These are phyloP conservation scores for Megathymus violae DNA, from an alignment of 1,140 invertebrate species.

Conservation along the genomic window DNA sequence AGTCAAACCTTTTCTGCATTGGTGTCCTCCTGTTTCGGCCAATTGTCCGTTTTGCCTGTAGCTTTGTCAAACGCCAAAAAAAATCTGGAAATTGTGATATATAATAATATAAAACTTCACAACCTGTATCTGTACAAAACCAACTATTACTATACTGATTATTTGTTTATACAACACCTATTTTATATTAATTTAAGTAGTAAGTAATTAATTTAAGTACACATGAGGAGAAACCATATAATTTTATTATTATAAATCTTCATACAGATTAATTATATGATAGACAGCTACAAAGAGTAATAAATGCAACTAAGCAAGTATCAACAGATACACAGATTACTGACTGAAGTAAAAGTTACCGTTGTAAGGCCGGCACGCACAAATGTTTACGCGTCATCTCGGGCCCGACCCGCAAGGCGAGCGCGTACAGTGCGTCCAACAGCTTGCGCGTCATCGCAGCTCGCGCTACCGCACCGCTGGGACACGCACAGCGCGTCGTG, in stretches of 20 bases:
- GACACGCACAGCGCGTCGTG: slow-evolving; percentile 90
- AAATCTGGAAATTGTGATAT: slow-evolving; percentile 87
- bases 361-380: slow-evolving; percentile 87
- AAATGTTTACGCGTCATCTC: slow-evolving; percentile 93
- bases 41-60: slow-evolving; percentile 82
- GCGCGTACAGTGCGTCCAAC: slow-evolving; percentile 90
- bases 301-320: no score
- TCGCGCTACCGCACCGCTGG: slow-evolving; percentile 90
- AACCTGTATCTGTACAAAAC: no score
- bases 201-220: no score
- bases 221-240: no score
- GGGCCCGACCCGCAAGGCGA: slow-evolving; percentile 92
- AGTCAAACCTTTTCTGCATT: slow-evolving; percentile 62
- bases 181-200: no score
- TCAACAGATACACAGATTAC: no score
- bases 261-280: no score
- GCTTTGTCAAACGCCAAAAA: slow-evolving; percentile 95
- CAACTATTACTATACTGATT: no score
- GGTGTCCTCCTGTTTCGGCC: slow-evolving; percentile 73
- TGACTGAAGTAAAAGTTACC: slow-evolving; percentile 54
- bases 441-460: slow-evolving; percentile 90
- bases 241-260: no score
- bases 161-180: no score
- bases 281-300: no score
- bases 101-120: no score